Evolutionary conservation across 1,140 invertebrate genomes (phyloP).

Genomic region (Drosophila takahashii): DNA sequence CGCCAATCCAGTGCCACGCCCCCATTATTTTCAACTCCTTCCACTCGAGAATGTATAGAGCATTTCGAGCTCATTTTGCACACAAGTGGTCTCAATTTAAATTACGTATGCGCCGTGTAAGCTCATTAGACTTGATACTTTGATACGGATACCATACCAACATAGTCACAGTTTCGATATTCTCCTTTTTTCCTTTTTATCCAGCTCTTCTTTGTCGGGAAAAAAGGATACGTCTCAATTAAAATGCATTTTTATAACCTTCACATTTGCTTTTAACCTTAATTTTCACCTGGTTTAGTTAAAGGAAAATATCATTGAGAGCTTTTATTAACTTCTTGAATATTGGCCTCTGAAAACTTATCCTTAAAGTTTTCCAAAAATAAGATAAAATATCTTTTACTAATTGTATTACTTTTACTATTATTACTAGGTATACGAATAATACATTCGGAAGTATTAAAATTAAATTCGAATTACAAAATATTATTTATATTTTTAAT

Average conservation of each 20-base stretch:
- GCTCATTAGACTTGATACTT: constrained; percentile 38
- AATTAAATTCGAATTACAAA: too few species aligned
- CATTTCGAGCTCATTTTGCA: constrained; percentile 65
- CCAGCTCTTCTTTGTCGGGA: not conserved
- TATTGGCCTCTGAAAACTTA: too few species aligned
- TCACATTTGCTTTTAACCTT: not conserved
- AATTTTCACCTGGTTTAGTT: not conserved
- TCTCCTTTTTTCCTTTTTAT: not conserved
- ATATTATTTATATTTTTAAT: too few species aligned
- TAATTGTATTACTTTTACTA: too few species aligned
- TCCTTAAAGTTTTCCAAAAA: too few species aligned
- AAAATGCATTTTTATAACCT: not conserved
- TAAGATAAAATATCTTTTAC: too few species aligned
- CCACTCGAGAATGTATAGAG: constrained; percentile 21
- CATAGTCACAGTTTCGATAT: not conserved
- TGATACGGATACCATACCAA: not conserved
- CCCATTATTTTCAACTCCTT: not conserved
- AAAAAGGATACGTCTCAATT: constrained; percentile 3
- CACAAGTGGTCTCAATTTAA: constrained; percentile 67
- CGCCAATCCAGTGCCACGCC: constrained; percentile 8
- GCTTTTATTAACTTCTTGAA: too few species aligned
- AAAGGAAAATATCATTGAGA: too few species aligned
- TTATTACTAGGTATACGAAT: too few species aligned
- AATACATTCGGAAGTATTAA: too few species aligned
- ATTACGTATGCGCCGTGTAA: constrained; percentile 59